Evolutionary conservation across 2,888 invertebrate species (phyloP), one percentile per base, ranked within the genome.

Genomic region (Linnaemya tessellans): DNA sequence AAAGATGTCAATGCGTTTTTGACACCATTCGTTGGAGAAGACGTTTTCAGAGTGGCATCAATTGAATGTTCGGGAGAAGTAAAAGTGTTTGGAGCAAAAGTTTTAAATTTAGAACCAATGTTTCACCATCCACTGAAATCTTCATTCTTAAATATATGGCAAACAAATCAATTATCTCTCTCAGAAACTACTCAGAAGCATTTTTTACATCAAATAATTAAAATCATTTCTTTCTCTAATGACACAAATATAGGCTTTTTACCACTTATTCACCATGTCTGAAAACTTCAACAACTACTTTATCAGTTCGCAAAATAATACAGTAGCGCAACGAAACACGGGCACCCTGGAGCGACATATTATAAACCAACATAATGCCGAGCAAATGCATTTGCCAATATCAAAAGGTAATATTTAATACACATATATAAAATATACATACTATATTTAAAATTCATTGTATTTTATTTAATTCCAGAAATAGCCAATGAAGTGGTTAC

Each of bases 51-150:
- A 80, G 64, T 71, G 41, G 18, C 51, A 65, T 73, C 56, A 70
- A 73, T 73, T 46, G 22, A 68, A 38, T 38, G n/a, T 54, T 51
- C 62, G 62, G 25, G 49, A 41, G 18, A 2, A 70, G 0, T 22
- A 60, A 70, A 25, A 71, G 60, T 79, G 10, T 46, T 67, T 51
- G 79, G 70, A 62, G 7, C 9, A 54, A 64, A 80, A 70, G 79
- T 79, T 25, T 18, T 54, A 9, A 60, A 70, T 62, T 80, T 80
- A 30, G 65, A 46, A 74, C 46, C 54, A 64, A 68, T 80, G 68
- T 81, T 81, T 74, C 15, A 68, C 38, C 25, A 68, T 62, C 68
- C 74, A 74, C 67, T 81, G 60, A 74, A 80, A 71, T 80, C 80
- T 64, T 65, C 56, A 20, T 15, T 64, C 22, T 62, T 80, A 1